Evolutionary conservation across 2,113 vertebrate genomes (phyloP).

Genomic region (Scopus umbretta): DNA sequence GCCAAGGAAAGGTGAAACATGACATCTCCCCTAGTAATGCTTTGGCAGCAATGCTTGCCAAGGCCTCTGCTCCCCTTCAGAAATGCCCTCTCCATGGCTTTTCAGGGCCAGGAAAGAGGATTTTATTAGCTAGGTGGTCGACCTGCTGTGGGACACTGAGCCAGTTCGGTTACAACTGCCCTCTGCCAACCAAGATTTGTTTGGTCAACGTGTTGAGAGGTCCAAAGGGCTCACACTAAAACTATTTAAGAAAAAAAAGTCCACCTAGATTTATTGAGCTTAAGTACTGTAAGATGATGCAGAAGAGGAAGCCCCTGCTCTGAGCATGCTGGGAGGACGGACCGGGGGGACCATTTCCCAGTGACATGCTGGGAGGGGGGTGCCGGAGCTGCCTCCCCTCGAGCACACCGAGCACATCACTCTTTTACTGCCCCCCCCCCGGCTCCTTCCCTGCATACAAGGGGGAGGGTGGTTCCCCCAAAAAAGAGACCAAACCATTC

Average conservation of each 20-base stretch:
- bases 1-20: not conserved
- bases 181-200: not conserved
- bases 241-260: conserved; percentile 9
- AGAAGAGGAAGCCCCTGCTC: conserved; percentile 15
- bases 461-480: not conserved
- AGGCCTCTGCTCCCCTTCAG: not conserved
- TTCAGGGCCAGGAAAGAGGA: not conserved
- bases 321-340: conserved; percentile 66
- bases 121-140: not conserved
- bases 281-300: conserved; percentile 22
- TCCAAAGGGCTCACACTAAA: not conserved
- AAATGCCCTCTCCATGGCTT: not conserved
- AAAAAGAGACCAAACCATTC: conserved; percentile 19
- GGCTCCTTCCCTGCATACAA: not conserved
- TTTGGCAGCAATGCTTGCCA: not conserved
- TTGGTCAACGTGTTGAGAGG: not conserved
- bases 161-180: not conserved
- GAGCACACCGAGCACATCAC: not conserved
- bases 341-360: conserved; percentile 44
- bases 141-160: not conserved
- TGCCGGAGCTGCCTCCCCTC: conserved; percentile 12
- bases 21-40: not conserved
- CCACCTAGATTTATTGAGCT: conserved; percentile 37
- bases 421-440: not conserved
- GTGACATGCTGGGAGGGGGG: conserved; percentile 61